Evolutionary conservation across 1,140 invertebrate species (phyloP).

Genomic region (Parapsyche elsis): DNA sequence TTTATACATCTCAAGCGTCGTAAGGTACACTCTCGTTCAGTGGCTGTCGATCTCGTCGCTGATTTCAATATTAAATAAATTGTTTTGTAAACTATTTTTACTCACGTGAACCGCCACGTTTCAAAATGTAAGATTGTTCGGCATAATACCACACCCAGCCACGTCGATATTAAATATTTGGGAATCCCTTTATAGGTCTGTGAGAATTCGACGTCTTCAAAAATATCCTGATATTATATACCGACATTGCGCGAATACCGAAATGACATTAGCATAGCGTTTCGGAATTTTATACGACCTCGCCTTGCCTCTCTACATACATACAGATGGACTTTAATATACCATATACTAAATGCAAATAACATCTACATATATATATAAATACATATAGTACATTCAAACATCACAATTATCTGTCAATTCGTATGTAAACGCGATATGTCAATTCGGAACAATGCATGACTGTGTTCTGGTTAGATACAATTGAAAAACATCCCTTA

Average conservation of each 20-base stretch:
- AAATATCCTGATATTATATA: conserved; percentile 20
- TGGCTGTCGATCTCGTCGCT: no score
- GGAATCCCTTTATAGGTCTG: conserved; percentile 36
- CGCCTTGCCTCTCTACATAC: neutral
- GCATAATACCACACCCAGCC: neutral
- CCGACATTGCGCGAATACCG: conserved; percentile 31
- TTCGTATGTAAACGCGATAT: no score
- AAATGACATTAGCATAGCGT: conserved; percentile 32
- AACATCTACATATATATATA: neutral
- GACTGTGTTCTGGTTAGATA: no score
- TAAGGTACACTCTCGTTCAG: no score
- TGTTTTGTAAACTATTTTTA: neutral
- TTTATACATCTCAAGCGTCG: no score
- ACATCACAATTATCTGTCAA: no score
- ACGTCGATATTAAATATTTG: conserved; percentile 32
- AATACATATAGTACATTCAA: neutral
- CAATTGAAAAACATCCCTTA: no score
- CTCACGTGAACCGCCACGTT: conserved; percentile 13
- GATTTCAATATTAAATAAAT: no score
- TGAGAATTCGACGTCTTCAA: conserved; percentile 27
- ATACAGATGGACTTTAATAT: conserved; percentile 5
- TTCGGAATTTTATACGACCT: conserved; percentile 10
- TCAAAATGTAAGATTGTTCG: conserved; percentile 1
- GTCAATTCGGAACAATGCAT: no score
- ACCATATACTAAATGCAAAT: no score